phyloP scores from a whole-genome alignment of 2,888 invertebrate genomes.

The Smittia sp. region DNA sequence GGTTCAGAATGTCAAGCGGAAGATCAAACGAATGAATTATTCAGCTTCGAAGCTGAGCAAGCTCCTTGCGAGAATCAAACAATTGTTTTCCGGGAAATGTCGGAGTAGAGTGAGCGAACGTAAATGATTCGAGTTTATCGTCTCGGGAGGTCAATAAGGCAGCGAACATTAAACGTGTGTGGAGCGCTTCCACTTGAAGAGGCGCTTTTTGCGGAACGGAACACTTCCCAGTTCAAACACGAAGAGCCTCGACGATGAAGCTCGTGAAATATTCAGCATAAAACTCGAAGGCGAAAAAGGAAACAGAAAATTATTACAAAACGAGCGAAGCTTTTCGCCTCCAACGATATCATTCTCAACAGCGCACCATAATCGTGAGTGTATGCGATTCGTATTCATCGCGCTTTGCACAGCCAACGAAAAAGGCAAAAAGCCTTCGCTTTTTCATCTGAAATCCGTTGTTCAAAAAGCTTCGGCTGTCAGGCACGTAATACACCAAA shows the following conservation, averaged over 20 bases:
- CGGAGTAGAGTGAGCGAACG: neutral
- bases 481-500: slow-evolving; percentile 8
- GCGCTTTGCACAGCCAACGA: neutral
- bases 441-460: neutral
- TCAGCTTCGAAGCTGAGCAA: neutral
- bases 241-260: neutral
- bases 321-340: neutral
- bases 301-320: neutral
- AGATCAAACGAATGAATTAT: slow-evolving; percentile 21
- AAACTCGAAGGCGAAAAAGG: neutral
- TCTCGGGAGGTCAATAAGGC: too few species aligned
- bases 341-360: neutral
- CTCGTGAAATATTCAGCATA: neutral
- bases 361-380: neutral
- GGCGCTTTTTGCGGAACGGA: neutral
- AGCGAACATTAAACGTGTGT: neutral
- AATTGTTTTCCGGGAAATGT: neutral
- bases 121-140: too few species aligned
- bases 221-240: too few species aligned
- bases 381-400: neutral
- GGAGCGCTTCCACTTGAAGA: neutral
- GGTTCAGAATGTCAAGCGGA: slow-evolving; percentile 1
- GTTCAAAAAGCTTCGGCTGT: slow-evolving; percentile 6
- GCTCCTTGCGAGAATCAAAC: neutral
- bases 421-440: neutral